Evolutionary conservation across 2,888 invertebrate genomes (phyloP).

Genomic region (Drosophila peninsularis): DNA sequence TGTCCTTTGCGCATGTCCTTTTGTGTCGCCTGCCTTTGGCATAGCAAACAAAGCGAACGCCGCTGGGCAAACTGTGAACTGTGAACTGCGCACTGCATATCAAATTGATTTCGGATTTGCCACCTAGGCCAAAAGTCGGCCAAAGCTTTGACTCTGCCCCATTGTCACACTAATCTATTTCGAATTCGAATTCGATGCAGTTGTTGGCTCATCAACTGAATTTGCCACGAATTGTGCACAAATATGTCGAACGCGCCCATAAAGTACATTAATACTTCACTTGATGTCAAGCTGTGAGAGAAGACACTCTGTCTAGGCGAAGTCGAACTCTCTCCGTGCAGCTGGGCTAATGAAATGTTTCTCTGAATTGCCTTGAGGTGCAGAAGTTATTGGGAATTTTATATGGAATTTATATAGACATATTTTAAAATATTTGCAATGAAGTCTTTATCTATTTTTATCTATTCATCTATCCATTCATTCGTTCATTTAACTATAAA

Average conservation of each 20-base stretch:
- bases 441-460: too few species aligned
- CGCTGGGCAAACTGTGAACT: conserved; percentile 1
- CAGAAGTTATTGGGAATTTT: not conserved
- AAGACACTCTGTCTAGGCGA: not conserved
- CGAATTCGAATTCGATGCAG: conserved; percentile 7
- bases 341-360: not conserved
- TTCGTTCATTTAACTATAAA: too few species aligned
- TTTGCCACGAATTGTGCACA: conserved; percentile 18
- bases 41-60: conserved; percentile 50
- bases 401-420: not conserved
- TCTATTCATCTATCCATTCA: too few species aligned
- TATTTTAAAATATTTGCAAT: too few species aligned
- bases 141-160: conserved; percentile 45
- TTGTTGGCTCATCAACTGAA: conserved; percentile 3
- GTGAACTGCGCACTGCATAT: conserved; percentile 47
- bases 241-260: conserved; percentile 20
- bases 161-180: conserved; percentile 27
- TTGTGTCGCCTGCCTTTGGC: conserved; percentile 29
- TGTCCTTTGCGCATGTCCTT: conserved; percentile 27
- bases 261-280: conserved; percentile 28
- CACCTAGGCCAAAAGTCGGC: conserved; percentile 18
- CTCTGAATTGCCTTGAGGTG: not conserved
- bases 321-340: not conserved
- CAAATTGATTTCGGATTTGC: conserved; percentile 56
- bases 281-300: conserved; percentile 1